Percentiles rank a stretch among this genome's conserved stretches.
phyloP scores from a whole-genome alignment of 2,888 invertebrate species.

The Tetrapedia diversipes region DNA sequence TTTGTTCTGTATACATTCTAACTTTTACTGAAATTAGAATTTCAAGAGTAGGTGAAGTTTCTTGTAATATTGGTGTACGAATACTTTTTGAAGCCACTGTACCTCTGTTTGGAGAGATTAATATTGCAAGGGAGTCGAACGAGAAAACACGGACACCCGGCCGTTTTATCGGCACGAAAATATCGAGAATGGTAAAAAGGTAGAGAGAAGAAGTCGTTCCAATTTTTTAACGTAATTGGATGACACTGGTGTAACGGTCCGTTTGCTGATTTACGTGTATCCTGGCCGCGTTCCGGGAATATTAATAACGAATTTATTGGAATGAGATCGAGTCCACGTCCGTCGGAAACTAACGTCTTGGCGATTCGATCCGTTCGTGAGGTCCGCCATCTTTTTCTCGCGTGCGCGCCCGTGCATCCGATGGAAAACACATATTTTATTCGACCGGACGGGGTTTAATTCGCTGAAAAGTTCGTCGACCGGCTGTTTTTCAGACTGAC shows the following conservation, averaged over 20 bases:
- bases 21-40: no score
- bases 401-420: neutral
- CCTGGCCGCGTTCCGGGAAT: constrained; percentile 9
- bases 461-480: constrained; percentile 34
- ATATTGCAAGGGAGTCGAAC: constrained; percentile 45
- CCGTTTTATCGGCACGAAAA: constrained; percentile 32
- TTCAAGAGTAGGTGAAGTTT: no score
- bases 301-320: constrained; percentile 35
- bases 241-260: constrained; percentile 29
- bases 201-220: constrained; percentile 24
- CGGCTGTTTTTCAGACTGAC: constrained; percentile 18
- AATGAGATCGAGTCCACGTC: constrained; percentile 10
- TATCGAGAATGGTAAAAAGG: neutral
- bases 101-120: no score
- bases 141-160: constrained; percentile 28
- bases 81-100: no score
- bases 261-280: constrained; percentile 32
- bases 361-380: constrained; percentile 6
- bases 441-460: constrained; percentile 29
- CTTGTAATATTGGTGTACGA: no score
- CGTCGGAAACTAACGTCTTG: constrained; percentile 27
- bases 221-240: constrained; percentile 56
- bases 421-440: constrained; percentile 51
- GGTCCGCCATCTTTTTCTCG: constrained; percentile 6
- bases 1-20: no score